Percentiles rank a stretch among this genome's conserved stretches.
Conservation (phyloP, 2,797 vertebrate genomes). For the Hydrolagus colliei region DNA sequence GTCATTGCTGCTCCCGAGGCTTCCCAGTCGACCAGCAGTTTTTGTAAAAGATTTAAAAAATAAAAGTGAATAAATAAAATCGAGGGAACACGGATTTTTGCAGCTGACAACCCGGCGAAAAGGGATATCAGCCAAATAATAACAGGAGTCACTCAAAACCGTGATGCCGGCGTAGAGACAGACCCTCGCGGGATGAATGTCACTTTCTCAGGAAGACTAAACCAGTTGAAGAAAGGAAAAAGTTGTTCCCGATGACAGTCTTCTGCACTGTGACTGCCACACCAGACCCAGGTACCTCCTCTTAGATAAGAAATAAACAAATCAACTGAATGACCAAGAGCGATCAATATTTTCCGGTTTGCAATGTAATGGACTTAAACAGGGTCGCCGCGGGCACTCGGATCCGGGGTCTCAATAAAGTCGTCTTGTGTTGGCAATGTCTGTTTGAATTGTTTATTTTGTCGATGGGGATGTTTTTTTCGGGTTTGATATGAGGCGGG, state of each 20-base stretch:
- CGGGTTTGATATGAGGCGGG: too few relatives aligned
- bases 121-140: neutral
- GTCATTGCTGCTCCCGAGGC: neutral
- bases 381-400: too few relatives aligned
- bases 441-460: too few relatives aligned
- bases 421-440: too few relatives aligned
- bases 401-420: too few relatives aligned
- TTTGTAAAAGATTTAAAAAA: too few relatives aligned
- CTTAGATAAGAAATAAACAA: too few relatives aligned
- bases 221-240: neutral
- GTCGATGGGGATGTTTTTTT: too few relatives aligned
- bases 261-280: neutral
- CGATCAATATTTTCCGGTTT: too few relatives aligned
- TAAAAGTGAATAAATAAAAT: conserved; percentile 3
- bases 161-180: too few relatives aligned
- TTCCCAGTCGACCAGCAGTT: neutral
- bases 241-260: conserved; percentile 23
- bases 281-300: conserved; percentile 11
- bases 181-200: neutral
- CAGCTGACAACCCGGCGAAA: conserved; percentile 2
- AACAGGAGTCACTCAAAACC: neutral
- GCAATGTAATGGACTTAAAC: too few relatives aligned
- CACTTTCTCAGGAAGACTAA: neutral
- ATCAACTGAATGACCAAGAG: too few relatives aligned
- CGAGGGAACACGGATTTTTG: neutral